These are phyloP conservation scores for Dicranocentrus wangi DNA, from an alignment of 2,888 invertebrate genomes.

Conservation along the genomic window DNA sequence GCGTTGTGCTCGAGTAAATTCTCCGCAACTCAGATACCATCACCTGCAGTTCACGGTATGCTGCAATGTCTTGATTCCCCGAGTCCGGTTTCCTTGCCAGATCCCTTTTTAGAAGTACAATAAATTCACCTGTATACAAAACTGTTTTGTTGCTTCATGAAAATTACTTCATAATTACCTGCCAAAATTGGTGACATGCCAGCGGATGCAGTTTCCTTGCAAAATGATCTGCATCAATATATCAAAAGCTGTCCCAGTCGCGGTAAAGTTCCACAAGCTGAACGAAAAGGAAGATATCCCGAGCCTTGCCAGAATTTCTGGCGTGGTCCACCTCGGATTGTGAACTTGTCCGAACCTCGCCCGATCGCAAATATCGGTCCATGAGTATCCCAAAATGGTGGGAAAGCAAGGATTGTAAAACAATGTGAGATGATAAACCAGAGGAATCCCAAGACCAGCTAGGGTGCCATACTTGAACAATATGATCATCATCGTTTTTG, in stretches of 20 bases:
- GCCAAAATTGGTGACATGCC: neutral
- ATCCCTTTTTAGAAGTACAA: neutral
- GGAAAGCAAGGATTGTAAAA: neutral
- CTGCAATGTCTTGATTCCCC: neutral
- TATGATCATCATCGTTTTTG: too few species aligned
- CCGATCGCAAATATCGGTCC: neutral
- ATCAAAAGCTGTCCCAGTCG: neutral
- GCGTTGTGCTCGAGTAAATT: neutral
- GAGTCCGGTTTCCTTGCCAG: neutral
- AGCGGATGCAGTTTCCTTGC: neutral
- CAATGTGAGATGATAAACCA: neutral
- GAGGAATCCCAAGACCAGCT: too few species aligned
- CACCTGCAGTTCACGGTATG: neutral
- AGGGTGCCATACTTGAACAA: too few species aligned
- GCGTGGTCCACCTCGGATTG: neutral
- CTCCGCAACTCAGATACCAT: neutral
- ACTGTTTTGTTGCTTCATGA: neutral
- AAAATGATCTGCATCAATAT: neutral
- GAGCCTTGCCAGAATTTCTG: neutral
- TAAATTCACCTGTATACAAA: neutral
- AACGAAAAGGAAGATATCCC: neutral
- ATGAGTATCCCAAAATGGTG: neutral
- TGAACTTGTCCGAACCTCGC: neutral
- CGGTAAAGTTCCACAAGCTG: neutral
- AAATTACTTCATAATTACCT: neutral